Evolutionary conservation across 1,140 invertebrate genomes (phyloP).

Genomic region (Piezodorus guildinii): DNA sequence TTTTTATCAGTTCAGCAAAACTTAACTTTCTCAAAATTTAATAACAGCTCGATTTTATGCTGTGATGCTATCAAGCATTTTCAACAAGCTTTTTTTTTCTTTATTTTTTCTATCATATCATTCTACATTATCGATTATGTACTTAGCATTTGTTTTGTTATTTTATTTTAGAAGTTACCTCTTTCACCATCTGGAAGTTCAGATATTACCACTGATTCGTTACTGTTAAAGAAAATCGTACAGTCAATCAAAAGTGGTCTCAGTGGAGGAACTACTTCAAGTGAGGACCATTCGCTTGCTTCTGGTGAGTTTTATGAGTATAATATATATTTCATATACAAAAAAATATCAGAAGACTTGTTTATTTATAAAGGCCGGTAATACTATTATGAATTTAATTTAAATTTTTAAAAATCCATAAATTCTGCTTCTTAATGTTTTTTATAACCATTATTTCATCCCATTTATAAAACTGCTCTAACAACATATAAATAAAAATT

Average conservation of each 20-base stretch:
- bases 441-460: too few relatives aligned
- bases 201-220: constrained; percentile 20
- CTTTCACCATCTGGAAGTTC: constrained; percentile 17
- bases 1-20: background rate
- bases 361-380: too few relatives aligned
- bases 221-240: constrained; percentile 21
- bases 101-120: background rate
- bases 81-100: background rate
- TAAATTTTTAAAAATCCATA: too few relatives aligned
- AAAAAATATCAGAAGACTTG: too few relatives aligned
- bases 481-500: too few relatives aligned
- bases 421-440: too few relatives aligned
- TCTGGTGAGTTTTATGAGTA: background rate
- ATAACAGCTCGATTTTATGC: background rate
- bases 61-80: too few relatives aligned
- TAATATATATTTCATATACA: too few relatives aligned
- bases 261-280: background rate
- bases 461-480: too few relatives aligned
- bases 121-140: too few relatives aligned
- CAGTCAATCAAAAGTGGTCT: constrained; percentile 12
- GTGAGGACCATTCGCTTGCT: constrained; percentile 9
- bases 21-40: background rate
- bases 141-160: too few relatives aligned
- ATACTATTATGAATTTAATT: too few relatives aligned
- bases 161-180: constrained; percentile 20